These are phyloP conservation scores for Podarcis siculus DNA, from an alignment of 2,797 vertebrate species.

Conservation along the genomic window DNA sequence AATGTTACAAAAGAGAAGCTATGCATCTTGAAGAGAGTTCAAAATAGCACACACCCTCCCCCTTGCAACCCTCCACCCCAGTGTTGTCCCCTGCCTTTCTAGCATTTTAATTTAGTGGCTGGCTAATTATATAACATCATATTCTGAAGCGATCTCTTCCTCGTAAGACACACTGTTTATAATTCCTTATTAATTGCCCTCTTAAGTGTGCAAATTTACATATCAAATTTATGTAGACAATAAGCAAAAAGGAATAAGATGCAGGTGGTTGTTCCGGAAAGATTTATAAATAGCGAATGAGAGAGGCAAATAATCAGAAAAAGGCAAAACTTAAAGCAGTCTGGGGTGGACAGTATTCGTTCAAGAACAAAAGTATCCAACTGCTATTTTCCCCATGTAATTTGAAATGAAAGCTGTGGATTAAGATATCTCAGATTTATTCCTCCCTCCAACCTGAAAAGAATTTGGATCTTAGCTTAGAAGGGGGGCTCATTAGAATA, in stretches of 20 bases:
- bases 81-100: neutral
- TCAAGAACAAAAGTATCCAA: conserved; percentile 47
- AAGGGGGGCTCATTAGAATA: conserved; percentile 48
- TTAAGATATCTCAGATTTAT: conserved; percentile 64
- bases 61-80: neutral
- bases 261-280: conserved; percentile 27
- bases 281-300: conserved; percentile 16
- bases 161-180: neutral
- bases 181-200: conserved; percentile 48
- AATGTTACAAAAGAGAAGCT: neutral
- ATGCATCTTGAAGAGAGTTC: neutral
- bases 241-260: conserved; percentile 24
- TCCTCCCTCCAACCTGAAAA: conserved; percentile 44
- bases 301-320: conserved; percentile 35
- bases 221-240: conserved; percentile 30
- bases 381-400: conserved; percentile 34
- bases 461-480: conserved; percentile 59
- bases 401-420: conserved; percentile 63
- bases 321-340: conserved; percentile 48
- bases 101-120: conserved; percentile 27
- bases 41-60: neutral
- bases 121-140: conserved; percentile 9
- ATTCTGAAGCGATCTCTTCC: conserved; percentile 29
- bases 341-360: conserved; percentile 38
- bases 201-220: conserved; percentile 39